Conservation (phyloP, 2,113 vertebrate species). For the Columba janthina region DNA sequence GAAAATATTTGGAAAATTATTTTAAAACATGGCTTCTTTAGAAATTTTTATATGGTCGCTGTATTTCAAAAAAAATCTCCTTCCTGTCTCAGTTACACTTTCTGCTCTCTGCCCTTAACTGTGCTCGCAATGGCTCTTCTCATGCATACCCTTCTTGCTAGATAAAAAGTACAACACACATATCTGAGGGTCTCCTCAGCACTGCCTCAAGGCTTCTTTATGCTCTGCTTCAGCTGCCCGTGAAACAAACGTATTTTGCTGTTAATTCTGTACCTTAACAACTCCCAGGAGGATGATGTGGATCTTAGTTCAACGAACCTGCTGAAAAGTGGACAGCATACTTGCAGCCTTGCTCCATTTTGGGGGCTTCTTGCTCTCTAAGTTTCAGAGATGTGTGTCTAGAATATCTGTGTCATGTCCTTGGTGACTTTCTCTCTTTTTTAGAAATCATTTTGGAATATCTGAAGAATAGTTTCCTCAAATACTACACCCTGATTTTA, state of each 20-base stretch:
- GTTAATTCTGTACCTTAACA: not conserved
- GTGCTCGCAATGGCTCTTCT: not conserved
- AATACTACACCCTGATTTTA: not conserved
- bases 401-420: not conserved
- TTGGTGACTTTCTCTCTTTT: not conserved
- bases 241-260: not conserved
- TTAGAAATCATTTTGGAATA: not conserved
- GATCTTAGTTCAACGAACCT: not conserved
- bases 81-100: not conserved
- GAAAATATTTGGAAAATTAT: not conserved
- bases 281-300: not conserved
- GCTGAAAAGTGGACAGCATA: not conserved
- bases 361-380: not conserved
- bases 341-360: not conserved
- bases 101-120: not conserved
- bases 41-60: not conserved
- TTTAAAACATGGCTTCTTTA: not conserved
- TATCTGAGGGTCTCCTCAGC: not conserved
- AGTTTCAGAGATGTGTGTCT: not conserved
- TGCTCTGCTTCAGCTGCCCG: not conserved
- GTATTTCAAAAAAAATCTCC: not conserved
- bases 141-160: not conserved
- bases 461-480: not conserved
- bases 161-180: not conserved
- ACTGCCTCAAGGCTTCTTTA: not conserved